Base-by-base conservation (phyloP, 2,888 invertebrate genomes). In the Melikaiella ostensackeni region DNA sequence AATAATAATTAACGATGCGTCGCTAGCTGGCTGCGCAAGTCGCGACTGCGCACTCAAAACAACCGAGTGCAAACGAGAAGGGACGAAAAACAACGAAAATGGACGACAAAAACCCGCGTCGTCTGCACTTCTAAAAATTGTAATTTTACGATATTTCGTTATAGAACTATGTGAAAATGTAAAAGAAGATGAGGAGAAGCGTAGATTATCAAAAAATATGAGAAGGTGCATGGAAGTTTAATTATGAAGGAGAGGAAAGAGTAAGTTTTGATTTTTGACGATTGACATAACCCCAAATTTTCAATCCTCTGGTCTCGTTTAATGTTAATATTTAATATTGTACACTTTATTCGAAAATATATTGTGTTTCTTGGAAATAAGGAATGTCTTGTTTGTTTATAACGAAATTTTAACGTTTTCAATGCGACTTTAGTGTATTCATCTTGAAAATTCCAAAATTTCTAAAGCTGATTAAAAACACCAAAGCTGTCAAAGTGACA, bases 221-320 rank as follows among this genome's bases (percentile, higher is more conserved):
- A 30, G 30, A 50, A 50, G n/a, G 11, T 30, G 5, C n/a, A n/a
- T n/a, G 63, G 35, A 63, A n/a, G 0, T 30, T 21, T 30, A 70
- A 70, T 50, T 70, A 70, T 70, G 70, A 66, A 66, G 66, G 66
- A 66, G 1, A 46, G 70, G 30, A 70, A 70, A 70, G 70, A 70
- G 70, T 70, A 50, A 50, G 70, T 50, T 50, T n/a, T 2, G 8
- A 50, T 3, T 42, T 70, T 46, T 50, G 30, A 50, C 27, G 30
- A 5, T 46, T 11, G 11, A 70, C 50, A 50, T 50, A 70, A 70
- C 70, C 70, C 50, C 70, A 33, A 50, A 73, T 21, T 30, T 77
- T 30, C 2, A 8, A 74, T 27, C 50, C 74, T n/a, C 9, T 8
- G n/a, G n/a, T 8, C 8, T 55, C 7, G 21, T 21, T 55, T 0